Evolutionary conservation across 2,888 invertebrate genomes (phyloP).

Genomic region (Argyresthia albistria): DNA sequence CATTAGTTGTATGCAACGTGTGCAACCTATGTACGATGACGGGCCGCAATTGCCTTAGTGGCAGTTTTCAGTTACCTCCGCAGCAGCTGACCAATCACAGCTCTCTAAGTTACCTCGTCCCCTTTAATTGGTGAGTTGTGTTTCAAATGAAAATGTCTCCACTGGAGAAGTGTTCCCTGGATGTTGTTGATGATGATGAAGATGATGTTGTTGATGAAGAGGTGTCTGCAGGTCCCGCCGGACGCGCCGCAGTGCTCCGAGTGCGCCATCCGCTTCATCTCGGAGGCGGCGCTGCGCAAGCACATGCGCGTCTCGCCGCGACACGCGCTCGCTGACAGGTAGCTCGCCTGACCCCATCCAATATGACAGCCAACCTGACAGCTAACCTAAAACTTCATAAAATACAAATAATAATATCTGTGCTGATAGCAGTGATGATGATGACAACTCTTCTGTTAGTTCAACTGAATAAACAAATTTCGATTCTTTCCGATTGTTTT

Average conservation of each 20-base stretch:
- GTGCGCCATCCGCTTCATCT: conserved; percentile 1
- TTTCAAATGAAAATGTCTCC: background rate
- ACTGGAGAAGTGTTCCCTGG: background rate
- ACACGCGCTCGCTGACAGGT: background rate
- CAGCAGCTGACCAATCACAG: background rate
- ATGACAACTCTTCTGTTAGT: no score
- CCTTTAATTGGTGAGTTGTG: background rate
- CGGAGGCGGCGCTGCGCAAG: conserved; percentile 2
- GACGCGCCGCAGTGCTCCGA: conserved; percentile 1
- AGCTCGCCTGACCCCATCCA: no score
- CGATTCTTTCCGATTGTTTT: no score
- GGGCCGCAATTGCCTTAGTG: no score
- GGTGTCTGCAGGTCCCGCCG: background rate
- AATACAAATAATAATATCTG: no score
- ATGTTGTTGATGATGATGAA: background rate
- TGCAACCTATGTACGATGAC: no score
- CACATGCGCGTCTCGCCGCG: background rate
- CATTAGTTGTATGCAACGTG: no score
- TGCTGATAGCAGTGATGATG: no score
- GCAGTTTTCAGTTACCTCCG: no score
- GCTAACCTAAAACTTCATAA: no score
- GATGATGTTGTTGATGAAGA: background rate
- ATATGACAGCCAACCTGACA: no score
- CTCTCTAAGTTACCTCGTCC: background rate
- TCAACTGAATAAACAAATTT: no score